These are phyloP conservation scores for Brachypterus glaber DNA, from an alignment of 2,888 invertebrate genomes.

Conservation along the genomic window DNA sequence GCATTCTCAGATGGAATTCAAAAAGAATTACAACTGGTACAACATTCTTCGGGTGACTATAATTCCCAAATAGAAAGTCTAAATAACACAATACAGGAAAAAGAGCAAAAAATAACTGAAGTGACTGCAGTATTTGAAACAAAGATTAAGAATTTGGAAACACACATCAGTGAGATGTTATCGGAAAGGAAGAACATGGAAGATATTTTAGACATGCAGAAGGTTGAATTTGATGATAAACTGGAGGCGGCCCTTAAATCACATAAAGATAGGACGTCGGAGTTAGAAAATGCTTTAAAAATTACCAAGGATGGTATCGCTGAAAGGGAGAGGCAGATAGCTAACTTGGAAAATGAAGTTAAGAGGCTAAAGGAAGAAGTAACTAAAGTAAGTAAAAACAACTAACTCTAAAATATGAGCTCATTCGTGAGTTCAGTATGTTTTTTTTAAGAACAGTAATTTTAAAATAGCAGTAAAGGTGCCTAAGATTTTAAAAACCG, in stretches of 20 bases:
- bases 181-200: conserved; percentile 15
- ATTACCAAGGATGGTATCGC: conserved; percentile 15
- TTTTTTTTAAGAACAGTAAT: no score
- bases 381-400: conserved; percentile 23
- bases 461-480: no score
- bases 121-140: conserved; percentile 4
- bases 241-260: no score
- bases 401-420: no score
- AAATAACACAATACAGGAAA: conserved; percentile 24
- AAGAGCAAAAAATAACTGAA: conserved; percentile 14
- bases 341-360: conserved; percentile 22
- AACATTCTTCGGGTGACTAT: conserved; percentile 27
- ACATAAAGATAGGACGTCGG: no score
- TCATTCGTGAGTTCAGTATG: no score
- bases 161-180: conserved; percentile 13
- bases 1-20: conserved; percentile 15
- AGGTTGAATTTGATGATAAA: conserved; percentile 11
- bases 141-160: conserved; percentile 10
- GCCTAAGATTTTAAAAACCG: no score
- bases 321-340: conserved; percentile 14
- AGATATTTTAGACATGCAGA: conserved; percentile 20
- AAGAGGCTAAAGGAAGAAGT: conserved; percentile 22
- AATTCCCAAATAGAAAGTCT: conserved; percentile 28
- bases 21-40: conserved; percentile 17
- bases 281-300: conserved; percentile 21